Evolutionary conservation across 1,140 invertebrate species (phyloP), one percentile per base, ranked within the genome.

Genomic region (Arion vulgaris): DNA sequence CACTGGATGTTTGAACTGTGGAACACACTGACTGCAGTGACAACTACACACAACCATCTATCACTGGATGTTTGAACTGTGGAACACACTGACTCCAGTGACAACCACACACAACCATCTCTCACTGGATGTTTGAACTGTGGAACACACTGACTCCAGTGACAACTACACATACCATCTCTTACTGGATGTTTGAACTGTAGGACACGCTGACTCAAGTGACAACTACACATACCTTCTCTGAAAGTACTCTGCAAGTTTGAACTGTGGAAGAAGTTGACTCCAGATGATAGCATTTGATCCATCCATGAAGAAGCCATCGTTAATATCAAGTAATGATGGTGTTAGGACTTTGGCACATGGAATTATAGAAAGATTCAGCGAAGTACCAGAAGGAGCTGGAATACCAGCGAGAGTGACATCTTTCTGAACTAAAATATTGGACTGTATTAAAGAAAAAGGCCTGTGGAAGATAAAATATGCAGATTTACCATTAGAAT

Each of bases 341-440:
- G 76, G 76, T 15, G 26, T n/a, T 38, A 57, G 23, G 23, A 57
- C 32, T 51, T 32, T 28, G 57, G 38, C 76, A 66, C 76, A 78
- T 17, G 36, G 11, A 0, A 62, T 1, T 28, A 2, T 57, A 11
- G 49, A 28, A 36, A 19, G 57, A 15, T 32, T n/a, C 23, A 57
- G 9, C 2, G 53, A 38, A 23, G 76, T n/a, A 49, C 23, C 57
- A 66, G 76, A 53, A 34, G 74, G 28, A 53, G 49, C 74, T 28
- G 74, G 74, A 36, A 78, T 34, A 41, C 76, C 76, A 78, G 76
- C 76, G 1, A 62, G 57, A 39, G 76, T 57, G 19, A 78, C 38
- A 45, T 76, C 74, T 45, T 76, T 76, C 36, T 53, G 7, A n/a
- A 2, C 41, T 11, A 76, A 7, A 53, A 76, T 76, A 53, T 28